Conservation (phyloP, 2,888 invertebrate genomes). For the Iselma pallidipennis region DNA sequence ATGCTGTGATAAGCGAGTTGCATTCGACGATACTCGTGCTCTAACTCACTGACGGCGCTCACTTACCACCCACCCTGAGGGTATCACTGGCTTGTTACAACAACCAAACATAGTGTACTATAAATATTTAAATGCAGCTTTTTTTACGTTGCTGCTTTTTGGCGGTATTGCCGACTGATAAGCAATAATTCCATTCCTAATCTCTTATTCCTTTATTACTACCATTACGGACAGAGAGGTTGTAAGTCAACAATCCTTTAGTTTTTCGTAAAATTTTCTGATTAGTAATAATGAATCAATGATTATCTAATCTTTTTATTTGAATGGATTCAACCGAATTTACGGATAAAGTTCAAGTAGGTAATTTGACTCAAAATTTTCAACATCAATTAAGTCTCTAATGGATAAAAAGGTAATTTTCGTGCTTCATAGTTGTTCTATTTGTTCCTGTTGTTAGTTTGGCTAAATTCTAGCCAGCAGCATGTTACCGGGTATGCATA, state of each 20-base stretch:
- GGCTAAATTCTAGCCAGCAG: too few species aligned
- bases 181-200: constrained; percentile 1
- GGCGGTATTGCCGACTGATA: constrained; percentile 4
- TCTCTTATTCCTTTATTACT: constrained; percentile 1
- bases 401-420: too few species aligned
- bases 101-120: constrained; percentile 27
- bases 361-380: too few species aligned
- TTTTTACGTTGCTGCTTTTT: constrained; percentile 32
- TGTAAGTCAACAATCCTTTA: background rate
- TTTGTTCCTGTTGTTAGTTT: too few species aligned
- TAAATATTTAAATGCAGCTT: constrained; percentile 54
- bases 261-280: constrained; percentile 30
- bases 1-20: constrained; percentile 55
- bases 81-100: background rate
- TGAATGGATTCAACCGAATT: constrained; percentile 49
- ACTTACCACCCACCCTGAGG: constrained; percentile 11
- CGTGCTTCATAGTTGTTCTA: too few species aligned
- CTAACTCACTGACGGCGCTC: constrained; percentile 18
- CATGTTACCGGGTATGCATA: background rate
- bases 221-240: background rate
- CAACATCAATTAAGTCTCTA: too few species aligned
- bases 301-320: constrained; percentile 55
- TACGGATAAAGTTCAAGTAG: too few species aligned
- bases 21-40: constrained; percentile 34
- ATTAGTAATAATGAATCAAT: constrained; percentile 51